Evolutionary conservation across 2,797 vertebrate genomes (phyloP).

Genomic region (Linurgus olivaceus): DNA sequence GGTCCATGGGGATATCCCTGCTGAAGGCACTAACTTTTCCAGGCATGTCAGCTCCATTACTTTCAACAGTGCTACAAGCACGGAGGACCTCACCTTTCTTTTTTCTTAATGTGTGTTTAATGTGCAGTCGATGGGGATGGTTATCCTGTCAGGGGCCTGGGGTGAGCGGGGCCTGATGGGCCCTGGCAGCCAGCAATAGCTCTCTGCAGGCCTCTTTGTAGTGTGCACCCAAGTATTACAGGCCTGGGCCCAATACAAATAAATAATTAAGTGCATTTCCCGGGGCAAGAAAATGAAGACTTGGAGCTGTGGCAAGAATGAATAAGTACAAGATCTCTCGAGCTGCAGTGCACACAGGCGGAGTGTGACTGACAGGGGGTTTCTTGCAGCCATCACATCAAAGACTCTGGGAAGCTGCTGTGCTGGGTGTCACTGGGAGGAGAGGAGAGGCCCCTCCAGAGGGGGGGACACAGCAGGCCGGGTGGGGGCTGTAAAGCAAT

Average conservation of each 20-base stretch:
- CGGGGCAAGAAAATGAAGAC: constrained; percentile 29
- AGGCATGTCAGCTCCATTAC: not conserved
- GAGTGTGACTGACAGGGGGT: not conserved
- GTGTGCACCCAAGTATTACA: constrained; percentile 17
- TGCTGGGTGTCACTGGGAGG: not conserved
- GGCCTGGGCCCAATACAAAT: constrained; percentile 24
- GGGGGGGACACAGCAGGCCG: fast-evolving
- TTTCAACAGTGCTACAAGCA: not conserved
- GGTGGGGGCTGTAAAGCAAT: fast-evolving
- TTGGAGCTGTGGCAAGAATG: constrained; percentile 12
- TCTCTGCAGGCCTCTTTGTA: not conserved
- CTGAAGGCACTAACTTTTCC: not conserved
- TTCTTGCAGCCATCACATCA: constrained; percentile 21
- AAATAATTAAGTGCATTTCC: constrained; percentile 28
- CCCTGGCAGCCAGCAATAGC: not conserved
- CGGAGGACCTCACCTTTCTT: not conserved
- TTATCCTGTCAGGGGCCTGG: constrained; percentile 29
- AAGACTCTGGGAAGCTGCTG: not conserved
- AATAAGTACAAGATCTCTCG: not conserved
- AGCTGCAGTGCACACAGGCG: fast-evolving
- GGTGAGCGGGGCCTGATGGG: not conserved
- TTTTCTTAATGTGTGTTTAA: not conserved
- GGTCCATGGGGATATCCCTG: not conserved
- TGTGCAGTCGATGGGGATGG: not conserved
- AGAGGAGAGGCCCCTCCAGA: not conserved